Evolutionary conservation across 2,888 invertebrate species (phyloP).

Genomic region (Phania funesta): DNA sequence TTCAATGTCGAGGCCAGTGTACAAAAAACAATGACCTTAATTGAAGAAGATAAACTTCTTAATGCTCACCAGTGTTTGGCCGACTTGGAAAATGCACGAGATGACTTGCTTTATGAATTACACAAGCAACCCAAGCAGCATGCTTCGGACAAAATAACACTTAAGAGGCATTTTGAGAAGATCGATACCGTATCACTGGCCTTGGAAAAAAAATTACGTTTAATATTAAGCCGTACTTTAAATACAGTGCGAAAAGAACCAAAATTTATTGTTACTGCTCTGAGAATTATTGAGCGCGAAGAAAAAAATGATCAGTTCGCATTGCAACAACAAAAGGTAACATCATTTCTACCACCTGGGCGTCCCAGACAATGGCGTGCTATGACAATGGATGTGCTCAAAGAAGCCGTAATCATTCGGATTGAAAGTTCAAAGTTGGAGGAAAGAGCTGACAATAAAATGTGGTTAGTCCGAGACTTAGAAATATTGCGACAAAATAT

Average conservation of each 20-base stretch:
- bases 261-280: slow-evolving; percentile 95
- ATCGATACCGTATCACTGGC: slow-evolving; percentile 94
- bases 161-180: slow-evolving; percentile 97
- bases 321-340: slow-evolving; percentile 83
- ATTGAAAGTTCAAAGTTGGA: slow-evolving; percentile 98
- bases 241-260: slow-evolving; percentile 97
- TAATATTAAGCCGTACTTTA: slow-evolving; percentile 93
- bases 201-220: slow-evolving; percentile 94
- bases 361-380: slow-evolving; percentile 95
- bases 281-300: slow-evolving; percentile 97
- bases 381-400: slow-evolving; percentile 91
- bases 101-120: slow-evolving; percentile 96
- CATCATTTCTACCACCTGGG: slow-evolving; percentile 95
- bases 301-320: slow-evolving; percentile 96
- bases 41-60: slow-evolving; percentile 95
- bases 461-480: slow-evolving; percentile 97
- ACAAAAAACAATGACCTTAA: slow-evolving; percentile 95
- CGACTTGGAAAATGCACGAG: slow-evolving; percentile 97
- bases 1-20: slow-evolving; percentile 98
- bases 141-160: slow-evolving; percentile 90
- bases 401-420: slow-evolving; percentile 88
- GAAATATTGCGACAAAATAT: slow-evolving; percentile 93
- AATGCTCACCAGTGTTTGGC: slow-evolving; percentile 96
- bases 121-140: slow-evolving; percentile 96
- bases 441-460: slow-evolving; percentile 93